Percentiles rank a stretch among this genome's conserved stretches.
These are phyloP conservation scores for Argyresthia goedartella DNA, from an alignment of 2,888 invertebrate genomes.

Conservation along the genomic window DNA sequence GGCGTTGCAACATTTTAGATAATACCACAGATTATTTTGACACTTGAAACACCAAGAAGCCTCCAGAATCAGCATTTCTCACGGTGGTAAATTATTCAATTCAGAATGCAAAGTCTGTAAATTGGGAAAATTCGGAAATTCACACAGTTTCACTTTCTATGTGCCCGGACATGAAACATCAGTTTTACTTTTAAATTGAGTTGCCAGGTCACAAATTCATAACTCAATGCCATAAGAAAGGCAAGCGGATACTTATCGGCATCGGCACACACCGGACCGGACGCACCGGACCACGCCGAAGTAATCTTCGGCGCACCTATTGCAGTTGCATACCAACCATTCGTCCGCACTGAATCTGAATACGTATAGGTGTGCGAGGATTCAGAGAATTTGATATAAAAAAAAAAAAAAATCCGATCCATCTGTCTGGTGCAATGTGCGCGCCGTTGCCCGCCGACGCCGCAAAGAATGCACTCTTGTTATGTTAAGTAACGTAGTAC, in stretches of 20 bases:
- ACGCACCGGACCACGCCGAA: too few relatives aligned
- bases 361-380: too few relatives aligned
- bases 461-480: too few relatives aligned
- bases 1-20: slow-evolving; percentile 42
- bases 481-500: too few relatives aligned
- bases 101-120: slow-evolving; percentile 27
- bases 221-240: not conserved
- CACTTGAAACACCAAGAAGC: slow-evolving; percentile 25
- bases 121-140: slow-evolving; percentile 28
- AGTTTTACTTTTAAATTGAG: slow-evolving; percentile 10
- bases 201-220: not conserved
- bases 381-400: too few relatives aligned
- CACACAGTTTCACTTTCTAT: slow-evolving; percentile 43
- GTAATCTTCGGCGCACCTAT: too few relatives aligned
- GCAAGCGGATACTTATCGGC: not conserved
- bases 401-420: too few relatives aligned
- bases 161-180: slow-evolving; percentile 34
- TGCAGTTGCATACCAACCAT: too few relatives aligned
- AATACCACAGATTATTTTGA: slow-evolving; percentile 27
- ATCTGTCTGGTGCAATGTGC: too few relatives aligned
- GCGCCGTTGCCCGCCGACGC: too few relatives aligned
- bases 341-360: too few relatives aligned
- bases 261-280: too few relatives aligned
- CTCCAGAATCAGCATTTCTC: slow-evolving; percentile 42
- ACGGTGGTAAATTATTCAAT: slow-evolving; percentile 25